Base-by-base conservation (phyloP, 2,888 invertebrate species). In the Cheilosia grossa region DNA sequence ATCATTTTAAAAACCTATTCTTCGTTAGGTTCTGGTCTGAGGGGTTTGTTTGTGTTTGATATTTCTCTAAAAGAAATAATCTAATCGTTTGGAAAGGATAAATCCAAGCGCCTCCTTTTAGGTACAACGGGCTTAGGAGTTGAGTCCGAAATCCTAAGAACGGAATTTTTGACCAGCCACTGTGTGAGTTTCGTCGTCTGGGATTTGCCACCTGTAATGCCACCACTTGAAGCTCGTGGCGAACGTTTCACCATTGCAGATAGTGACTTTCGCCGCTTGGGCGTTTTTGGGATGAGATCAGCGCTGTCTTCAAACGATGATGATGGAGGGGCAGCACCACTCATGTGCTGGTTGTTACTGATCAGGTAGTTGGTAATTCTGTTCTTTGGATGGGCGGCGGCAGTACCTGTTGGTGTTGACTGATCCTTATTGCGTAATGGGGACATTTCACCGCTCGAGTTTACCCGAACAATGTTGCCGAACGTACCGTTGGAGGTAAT, bases 281-380 rank as follows among this genome's bases (percentile, higher is more conserved):
- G 91, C 9, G 91, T 91, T 72, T 91, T 91, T 3, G 89, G 89
- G 42, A 78, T 63, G 27, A 53, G 47, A 37, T 87, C 87, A 21
- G 44, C 30, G 5, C 37, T 27, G 5, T 80, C 72, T 0, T 83
- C 87, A 13, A 66, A 40, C 10, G 70, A 72, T 61, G 69, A 53
- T 2, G 66, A 33, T 21, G 47, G 64, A 33, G 59, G 67, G n/a
- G 53, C 44, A 21, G 59, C 33, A 54, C 59, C 40, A 33, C 40
- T 69, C 13, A 42, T 10, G 13, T 70, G 44, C 21, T 64, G 77
- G 30, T 53, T 82, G 33, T 40, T 82, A 51, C 89, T 88, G 44
- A 90, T 90, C 3, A 91, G 87, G 87, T 91, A 91, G 64, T 91
- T 91, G 2, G 91, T 91, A 19, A 91, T 91, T 87, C 91, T 91